These are phyloP conservation scores for Apis dorsata DNA, from an alignment of 1,140 invertebrate genomes.

Conservation along the genomic window DNA sequence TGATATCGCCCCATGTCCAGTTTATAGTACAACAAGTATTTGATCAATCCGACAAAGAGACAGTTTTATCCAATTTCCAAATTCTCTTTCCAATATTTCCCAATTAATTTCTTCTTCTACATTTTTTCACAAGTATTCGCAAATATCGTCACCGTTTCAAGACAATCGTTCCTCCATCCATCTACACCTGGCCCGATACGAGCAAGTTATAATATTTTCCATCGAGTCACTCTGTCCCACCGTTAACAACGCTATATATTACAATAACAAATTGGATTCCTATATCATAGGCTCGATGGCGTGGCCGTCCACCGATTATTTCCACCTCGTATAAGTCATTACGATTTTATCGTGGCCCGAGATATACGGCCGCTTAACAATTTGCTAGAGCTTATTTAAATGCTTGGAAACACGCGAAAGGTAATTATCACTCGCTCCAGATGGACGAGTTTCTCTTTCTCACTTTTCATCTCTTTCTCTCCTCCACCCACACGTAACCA, in stretches of 20 bases:
- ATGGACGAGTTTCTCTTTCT: slow-evolving; percentile 50
- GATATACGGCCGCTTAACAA: slow-evolving; percentile 42
- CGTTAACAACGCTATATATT: slow-evolving; percentile 40
- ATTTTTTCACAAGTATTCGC: no score
- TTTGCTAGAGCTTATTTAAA: slow-evolving; percentile 32
- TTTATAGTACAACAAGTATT: no score
- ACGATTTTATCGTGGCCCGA: slow-evolving; percentile 55
- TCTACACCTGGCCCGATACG: slow-evolving; percentile 10
- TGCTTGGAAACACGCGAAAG: slow-evolving; percentile 54
- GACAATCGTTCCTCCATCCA: slow-evolving; percentile 10
- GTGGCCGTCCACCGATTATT: slow-evolving; percentile 36
- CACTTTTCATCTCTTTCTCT: slow-evolving; percentile 4
- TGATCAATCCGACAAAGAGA: no score
- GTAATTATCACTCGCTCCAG: slow-evolving; percentile 52
- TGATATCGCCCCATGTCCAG: no score
- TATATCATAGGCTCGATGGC: slow-evolving; percentile 36
- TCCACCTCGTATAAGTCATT: slow-evolving; percentile 23
- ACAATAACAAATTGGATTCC: slow-evolving; percentile 47
- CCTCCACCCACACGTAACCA: slow-evolving; percentile 27
- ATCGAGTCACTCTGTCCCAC: slow-evolving; percentile 2
- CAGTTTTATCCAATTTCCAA: no score
- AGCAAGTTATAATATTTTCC: slow-evolving; percentile 6
- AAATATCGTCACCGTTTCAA: neutral
- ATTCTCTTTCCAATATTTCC: no score
- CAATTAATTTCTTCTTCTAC: neutral